phyloP scores from a whole-genome alignment of 2,888 invertebrate genomes.

The Habrosyne pyritoides region DNA sequence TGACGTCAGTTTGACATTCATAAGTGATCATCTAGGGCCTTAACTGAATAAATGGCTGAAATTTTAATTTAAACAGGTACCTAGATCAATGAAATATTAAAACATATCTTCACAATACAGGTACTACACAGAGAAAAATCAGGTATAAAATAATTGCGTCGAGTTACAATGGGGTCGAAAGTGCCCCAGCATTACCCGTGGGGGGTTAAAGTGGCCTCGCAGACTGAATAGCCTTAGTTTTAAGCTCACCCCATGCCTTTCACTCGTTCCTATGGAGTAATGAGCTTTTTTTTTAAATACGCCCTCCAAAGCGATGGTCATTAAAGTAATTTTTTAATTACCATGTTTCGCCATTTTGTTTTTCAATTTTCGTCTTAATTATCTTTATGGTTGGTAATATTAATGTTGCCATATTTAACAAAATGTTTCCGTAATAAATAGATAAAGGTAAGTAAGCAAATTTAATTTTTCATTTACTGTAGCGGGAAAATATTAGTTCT shows the following conservation, averaged over 20 bases:
- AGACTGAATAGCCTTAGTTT: constrained; percentile 50
- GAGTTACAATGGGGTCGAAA: constrained; percentile 19
- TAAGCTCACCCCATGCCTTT: constrained; percentile 24
- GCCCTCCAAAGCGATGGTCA: not conserved
- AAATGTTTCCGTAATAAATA: too few species aligned
- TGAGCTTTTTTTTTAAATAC: not conserved
- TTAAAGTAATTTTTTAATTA: not conserved
- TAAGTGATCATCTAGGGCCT: too few species aligned
- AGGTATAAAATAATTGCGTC: constrained; percentile 14
- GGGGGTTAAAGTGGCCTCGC: constrained; percentile 24
- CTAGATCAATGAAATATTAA: constrained; percentile 3
- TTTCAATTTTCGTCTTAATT: not conserved
- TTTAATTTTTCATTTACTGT: too few species aligned
- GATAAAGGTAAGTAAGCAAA: too few species aligned
- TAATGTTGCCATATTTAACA: not conserved
- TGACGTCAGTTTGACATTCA: too few species aligned
- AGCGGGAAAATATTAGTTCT: too few species aligned
- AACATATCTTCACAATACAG: constrained; percentile 3
- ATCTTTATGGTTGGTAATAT: not conserved
- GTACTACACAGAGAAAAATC: constrained; percentile 8
- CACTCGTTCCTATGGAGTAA: not conserved
- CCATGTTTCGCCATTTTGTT: not conserved
- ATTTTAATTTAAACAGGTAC: too few species aligned
- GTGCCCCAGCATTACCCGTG: constrained; percentile 18
- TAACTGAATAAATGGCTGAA: too few species aligned